phyloP scores from a whole-genome alignment of 92 coral and sea anemone species.

The Phenganax marumi region DNA sequence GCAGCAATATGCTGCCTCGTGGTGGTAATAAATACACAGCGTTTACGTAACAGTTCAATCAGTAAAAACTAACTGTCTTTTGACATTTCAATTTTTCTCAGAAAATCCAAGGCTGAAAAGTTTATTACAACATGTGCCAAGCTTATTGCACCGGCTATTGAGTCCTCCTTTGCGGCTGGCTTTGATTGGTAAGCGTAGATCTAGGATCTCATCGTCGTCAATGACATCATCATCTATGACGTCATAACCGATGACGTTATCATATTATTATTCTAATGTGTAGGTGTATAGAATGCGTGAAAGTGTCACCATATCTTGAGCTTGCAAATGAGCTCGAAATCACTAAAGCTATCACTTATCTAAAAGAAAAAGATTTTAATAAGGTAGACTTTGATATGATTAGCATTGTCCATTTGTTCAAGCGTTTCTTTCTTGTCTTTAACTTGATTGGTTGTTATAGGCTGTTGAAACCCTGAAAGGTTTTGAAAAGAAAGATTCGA shows the following conservation, averaged over 20 bases:
- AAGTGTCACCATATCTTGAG: constrained; percentile 92
- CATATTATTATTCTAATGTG: not conserved
- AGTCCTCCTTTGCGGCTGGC: constrained; percentile 85
- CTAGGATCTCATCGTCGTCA: not conserved
- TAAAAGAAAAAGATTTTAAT: constrained; percentile 88
- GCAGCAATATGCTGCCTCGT: not conserved
- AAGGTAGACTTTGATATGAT: constrained; percentile 57
- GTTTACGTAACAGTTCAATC: too few relatives aligned
- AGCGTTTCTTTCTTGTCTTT: not conserved
- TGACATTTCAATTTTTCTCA: constrained; percentile 21
- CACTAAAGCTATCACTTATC: constrained; percentile 93
- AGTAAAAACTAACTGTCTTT: not conserved
- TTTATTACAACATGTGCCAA: constrained; percentile 87
- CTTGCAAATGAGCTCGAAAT: constrained; percentile 96
- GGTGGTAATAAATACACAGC: too few relatives aligned
- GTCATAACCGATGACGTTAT: not conserved
- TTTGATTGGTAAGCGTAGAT: constrained; percentile 78
- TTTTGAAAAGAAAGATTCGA: constrained; percentile 97
- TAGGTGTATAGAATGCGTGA: constrained; percentile 98
- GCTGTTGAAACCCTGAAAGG: constrained; percentile 93
- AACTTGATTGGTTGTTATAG: constrained; percentile 39
- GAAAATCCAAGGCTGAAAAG: constrained; percentile 96
- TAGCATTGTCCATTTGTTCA: not conserved
- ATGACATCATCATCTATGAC: not conserved
- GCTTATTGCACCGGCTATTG: constrained; percentile 93